Conservation (phyloP, 1,140 invertebrate genomes). For the Ooceraea biroi region DNA sequence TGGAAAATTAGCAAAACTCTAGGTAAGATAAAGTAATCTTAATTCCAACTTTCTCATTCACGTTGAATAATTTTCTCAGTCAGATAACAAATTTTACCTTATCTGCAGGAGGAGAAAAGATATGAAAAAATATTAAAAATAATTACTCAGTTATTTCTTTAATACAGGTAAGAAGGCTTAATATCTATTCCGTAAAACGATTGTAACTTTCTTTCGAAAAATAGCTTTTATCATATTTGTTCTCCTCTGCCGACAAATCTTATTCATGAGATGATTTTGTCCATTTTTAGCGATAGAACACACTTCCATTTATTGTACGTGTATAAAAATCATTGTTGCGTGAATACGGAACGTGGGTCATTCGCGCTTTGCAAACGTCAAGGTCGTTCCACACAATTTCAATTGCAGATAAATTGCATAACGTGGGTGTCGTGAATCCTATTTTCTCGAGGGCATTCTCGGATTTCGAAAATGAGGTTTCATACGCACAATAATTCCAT, state of each 20-base stretch:
- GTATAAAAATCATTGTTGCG: constrained; percentile 20
- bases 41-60: background rate
- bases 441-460: constrained; percentile 20
- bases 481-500: constrained; percentile 18
- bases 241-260: background rate
- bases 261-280: background rate
- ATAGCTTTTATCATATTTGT: background rate
- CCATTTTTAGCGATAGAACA: background rate
- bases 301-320: background rate
- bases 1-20: background rate
- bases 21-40: background rate
- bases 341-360: background rate
- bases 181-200: background rate
- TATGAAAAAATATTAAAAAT: background rate
- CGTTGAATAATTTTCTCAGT: background rate
- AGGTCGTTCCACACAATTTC: constrained; percentile 45
- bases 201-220: background rate
- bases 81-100: background rate
- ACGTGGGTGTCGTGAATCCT: constrained; percentile 14
- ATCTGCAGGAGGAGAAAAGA: background rate
- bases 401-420: constrained; percentile 3
- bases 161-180: background rate
- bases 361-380: constrained; percentile 1
- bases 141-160: background rate
- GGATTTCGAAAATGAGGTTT: constrained; percentile 43